phyloP scores from a whole-genome alignment of 1,140 invertebrate genomes.

The Bombus pascuorum region DNA sequence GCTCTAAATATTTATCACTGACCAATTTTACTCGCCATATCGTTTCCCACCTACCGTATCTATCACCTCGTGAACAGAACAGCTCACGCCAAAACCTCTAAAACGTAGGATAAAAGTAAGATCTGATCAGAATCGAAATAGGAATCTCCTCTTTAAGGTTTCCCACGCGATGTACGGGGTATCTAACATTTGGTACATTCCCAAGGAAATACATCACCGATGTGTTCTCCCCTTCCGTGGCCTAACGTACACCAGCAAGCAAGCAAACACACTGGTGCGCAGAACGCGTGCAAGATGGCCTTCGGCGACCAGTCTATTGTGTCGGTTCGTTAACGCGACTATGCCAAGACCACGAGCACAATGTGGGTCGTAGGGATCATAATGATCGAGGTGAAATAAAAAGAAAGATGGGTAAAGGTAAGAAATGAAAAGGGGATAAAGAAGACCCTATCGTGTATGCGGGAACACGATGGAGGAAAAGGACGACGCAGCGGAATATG shows the following conservation, averaged over 20 bases:
- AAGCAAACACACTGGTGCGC: background rate
- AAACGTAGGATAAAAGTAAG: background rate
- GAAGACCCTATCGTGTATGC: background rate
- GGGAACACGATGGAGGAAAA: background rate
- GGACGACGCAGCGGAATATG: too few relatives aligned
- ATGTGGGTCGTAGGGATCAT: background rate
- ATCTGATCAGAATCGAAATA: background rate
- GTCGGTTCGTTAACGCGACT: background rate
- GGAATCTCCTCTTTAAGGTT: background rate
- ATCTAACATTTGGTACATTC: background rate
- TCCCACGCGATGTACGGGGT: background rate
- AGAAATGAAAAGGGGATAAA: background rate
- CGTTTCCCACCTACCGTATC: too few relatives aligned
- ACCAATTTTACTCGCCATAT: too few relatives aligned
- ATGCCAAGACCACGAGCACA: background rate
- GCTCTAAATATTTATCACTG: too few relatives aligned
- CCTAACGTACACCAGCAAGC: background rate
- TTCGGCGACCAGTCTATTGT: background rate
- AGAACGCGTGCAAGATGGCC: background rate
- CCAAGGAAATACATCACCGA: background rate
- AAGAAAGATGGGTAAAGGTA: background rate
- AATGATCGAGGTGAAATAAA: conserved; percentile 14
- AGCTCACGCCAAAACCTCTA: too few relatives aligned
- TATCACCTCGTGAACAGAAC: too few relatives aligned
- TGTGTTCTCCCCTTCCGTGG: background rate